Evolutionary conservation across 1,140 invertebrate genomes (phyloP).

Genomic region (Andricus grossulariae): DNA sequence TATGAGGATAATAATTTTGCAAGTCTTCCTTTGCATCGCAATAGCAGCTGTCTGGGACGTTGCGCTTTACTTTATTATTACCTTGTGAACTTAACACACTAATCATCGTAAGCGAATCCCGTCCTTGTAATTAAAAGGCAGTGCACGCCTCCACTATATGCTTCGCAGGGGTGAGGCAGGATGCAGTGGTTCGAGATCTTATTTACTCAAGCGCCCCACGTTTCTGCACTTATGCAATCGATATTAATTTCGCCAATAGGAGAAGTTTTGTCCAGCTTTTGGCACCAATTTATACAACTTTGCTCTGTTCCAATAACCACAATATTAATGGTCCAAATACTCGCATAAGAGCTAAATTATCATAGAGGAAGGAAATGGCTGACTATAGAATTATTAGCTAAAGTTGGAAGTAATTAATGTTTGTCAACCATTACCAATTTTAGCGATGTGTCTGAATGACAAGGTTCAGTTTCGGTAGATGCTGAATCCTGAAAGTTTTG

Average conservation of each 20-base stretch:
- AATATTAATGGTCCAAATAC: constrained; percentile 4
- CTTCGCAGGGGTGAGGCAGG: background rate
- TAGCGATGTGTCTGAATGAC: too few species aligned
- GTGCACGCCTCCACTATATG: constrained; percentile 20
- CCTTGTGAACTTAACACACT: constrained; percentile 30
- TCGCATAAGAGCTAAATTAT: background rate
- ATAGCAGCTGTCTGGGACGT: constrained; percentile 20
- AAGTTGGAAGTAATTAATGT: too few species aligned
- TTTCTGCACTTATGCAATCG: constrained; percentile 25
- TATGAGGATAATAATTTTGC: constrained; percentile 24
- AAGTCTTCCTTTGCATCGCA: constrained; percentile 7
- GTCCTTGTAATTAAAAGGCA: constrained; percentile 29
- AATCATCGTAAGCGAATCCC: constrained; percentile 31
- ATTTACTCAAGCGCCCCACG: constrained; percentile 27
- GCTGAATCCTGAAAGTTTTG: too few species aligned
- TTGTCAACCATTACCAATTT: too few species aligned
- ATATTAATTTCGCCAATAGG: constrained; percentile 21
- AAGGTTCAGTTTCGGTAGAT: too few species aligned
- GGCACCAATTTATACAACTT: constrained; percentile 24
- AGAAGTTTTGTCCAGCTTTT: constrained; percentile 18
- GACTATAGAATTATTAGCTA: background rate
- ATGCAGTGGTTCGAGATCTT: constrained; percentile 21
- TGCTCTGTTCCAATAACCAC: constrained; percentile 1
- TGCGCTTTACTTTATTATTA: constrained; percentile 23
- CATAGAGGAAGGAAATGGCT: background rate